phyloP scores from a whole-genome alignment of 2,113 vertebrate species.

The Malaclemys terrapin region DNA sequence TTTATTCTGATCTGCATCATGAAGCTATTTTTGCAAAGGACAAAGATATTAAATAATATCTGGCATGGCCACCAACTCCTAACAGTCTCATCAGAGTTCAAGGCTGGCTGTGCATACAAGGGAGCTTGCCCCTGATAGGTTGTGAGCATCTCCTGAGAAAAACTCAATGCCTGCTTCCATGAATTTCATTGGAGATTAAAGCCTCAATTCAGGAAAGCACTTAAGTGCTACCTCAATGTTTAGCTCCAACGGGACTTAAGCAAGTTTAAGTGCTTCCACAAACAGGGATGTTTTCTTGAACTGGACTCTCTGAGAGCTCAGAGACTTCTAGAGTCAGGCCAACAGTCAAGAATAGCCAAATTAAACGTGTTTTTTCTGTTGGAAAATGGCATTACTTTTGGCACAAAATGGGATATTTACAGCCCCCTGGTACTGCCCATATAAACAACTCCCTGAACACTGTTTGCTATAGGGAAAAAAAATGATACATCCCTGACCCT shows the following conservation, averaged over 20 bases:
- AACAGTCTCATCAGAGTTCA: conserved; percentile 42
- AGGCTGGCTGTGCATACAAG: neutral
- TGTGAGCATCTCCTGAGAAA: neutral
- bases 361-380: neutral
- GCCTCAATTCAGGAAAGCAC: neutral
- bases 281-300: neutral
- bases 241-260: neutral
- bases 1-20: neutral
- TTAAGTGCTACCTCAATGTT: neutral
- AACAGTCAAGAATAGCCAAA: neutral
- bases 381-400: neutral
- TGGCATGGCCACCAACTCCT: conserved; percentile 10
- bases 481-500: neutral
- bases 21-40: neutral
- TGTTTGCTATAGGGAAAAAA: neutral
- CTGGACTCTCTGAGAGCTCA: neutral
- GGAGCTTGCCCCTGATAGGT: neutral
- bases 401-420: neutral
- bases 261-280: neutral
- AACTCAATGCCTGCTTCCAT: neutral
- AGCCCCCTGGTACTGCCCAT: neutral
- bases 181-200: neutral
- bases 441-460: neutral
- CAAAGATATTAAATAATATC: conserved; percentile 41
- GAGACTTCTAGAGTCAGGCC: neutral